A percentile compares a stretch with the other conserved stretches of the same genome.
Conservation (phyloP, 2,113 vertebrate genomes). For the Mystacornis crossleyi region DNA sequence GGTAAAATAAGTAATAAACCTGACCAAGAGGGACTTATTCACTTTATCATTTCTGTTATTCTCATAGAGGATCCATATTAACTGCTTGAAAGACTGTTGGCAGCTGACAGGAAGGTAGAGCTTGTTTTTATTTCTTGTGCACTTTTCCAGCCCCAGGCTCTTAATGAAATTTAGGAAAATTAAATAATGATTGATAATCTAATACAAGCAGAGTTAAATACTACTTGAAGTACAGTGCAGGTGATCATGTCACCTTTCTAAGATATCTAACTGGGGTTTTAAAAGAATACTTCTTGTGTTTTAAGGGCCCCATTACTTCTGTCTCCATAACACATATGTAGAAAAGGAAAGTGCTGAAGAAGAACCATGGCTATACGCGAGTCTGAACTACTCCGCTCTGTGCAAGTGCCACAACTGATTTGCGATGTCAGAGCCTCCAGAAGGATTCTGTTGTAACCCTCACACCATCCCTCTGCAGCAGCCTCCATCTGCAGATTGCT, state of each 20-base stretch:
- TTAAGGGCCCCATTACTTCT: neutral
- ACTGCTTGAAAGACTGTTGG: neutral
- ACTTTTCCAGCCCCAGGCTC: neutral
- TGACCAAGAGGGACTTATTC: neutral
- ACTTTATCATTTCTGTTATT: neutral
- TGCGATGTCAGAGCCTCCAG: neutral
- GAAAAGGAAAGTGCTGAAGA: neutral
- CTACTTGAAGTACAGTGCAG: neutral
- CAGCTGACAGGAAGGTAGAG: neutral
- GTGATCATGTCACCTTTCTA: neutral
- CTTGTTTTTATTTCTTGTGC: neutral
- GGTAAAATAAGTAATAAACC: neutral
- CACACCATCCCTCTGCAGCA: neutral
- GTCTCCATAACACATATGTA: neutral
- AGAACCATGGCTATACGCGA: fast-evolving
- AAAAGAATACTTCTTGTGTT: neutral
- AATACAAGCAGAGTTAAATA: neutral
- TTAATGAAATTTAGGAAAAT: neutral
- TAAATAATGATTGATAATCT: neutral
- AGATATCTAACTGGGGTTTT: neutral
- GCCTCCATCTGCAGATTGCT: neutral
- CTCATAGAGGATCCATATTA: neutral
- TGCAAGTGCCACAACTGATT: neutral
- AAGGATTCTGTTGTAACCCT: neutral
- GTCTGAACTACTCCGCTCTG: neutral